Conservation (phyloP, 2,113 vertebrate species). For the Leucopsar rothschildi region DNA sequence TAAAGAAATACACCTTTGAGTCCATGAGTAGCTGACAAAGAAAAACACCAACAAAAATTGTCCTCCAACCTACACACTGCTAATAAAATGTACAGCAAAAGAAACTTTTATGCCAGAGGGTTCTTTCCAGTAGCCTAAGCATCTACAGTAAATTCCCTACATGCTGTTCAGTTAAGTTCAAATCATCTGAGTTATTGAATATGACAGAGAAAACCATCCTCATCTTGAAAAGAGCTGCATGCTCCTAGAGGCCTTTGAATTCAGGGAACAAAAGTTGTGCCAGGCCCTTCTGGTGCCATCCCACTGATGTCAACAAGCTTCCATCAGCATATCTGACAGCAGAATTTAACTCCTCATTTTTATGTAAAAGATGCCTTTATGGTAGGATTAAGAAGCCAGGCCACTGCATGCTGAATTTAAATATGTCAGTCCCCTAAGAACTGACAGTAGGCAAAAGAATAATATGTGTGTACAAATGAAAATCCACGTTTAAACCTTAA, state of each 20-base stretch:
- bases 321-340: background rate
- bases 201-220: constrained; percentile 37
- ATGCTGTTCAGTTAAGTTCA: constrained; percentile 21
- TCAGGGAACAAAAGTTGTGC: constrained; percentile 10
- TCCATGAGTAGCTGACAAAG: background rate
- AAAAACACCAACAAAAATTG: background rate
- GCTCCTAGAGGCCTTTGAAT: background rate
- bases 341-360: background rate
- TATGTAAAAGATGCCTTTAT: background rate
- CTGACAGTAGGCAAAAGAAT: background rate
- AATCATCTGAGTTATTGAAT: constrained; percentile 36
- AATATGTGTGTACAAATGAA: background rate
- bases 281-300: constrained; percentile 20
- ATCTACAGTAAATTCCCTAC: background rate
- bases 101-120: constrained; percentile 15
- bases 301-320: background rate
- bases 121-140: background rate
- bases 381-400: background rate
- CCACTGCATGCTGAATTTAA: background rate
- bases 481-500: background rate
- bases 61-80: background rate
- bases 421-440: background rate
- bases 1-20: background rate
- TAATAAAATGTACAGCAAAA: background rate
- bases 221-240: constrained; percentile 1